phyloP scores from a whole-genome alignment of 2,797 vertebrate species.

The Parambassis ranga region DNA sequence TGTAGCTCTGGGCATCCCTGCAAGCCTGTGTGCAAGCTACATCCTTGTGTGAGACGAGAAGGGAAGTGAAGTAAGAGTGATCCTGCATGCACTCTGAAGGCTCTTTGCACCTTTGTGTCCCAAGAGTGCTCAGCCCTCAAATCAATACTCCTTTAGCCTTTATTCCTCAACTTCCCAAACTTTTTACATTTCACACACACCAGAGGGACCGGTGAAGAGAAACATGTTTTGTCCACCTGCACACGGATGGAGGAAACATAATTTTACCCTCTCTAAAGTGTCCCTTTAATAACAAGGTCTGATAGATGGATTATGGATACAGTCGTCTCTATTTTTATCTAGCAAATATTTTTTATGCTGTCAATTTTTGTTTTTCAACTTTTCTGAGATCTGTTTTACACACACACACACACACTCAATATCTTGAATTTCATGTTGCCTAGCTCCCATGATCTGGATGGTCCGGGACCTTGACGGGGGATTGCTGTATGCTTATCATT shows the following conservation, averaged over 20 bases:
- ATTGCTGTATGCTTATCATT: too few species aligned
- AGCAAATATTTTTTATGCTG: too few species aligned
- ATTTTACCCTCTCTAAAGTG: neutral
- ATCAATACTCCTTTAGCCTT: constrained; percentile 49
- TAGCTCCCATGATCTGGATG: too few species aligned
- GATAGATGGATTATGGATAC: neutral
- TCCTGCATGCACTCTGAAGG: constrained; percentile 55
- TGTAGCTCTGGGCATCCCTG: constrained; percentile 53
- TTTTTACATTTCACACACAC: constrained; percentile 29
- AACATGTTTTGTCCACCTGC: neutral
- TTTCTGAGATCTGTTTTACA: too few species aligned
- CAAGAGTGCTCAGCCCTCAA: constrained; percentile 43
- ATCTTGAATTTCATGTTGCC: too few species aligned
- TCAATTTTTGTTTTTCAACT: too few species aligned
- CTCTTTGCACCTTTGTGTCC: constrained; percentile 73
- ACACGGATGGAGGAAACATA: constrained; percentile 4
- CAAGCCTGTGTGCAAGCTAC: constrained; percentile 34
- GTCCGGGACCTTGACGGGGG: too few species aligned
- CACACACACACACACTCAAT: too few species aligned
- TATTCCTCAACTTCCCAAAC: constrained; percentile 22
- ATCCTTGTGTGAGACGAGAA: constrained; percentile 14
- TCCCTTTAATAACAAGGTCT: neutral
- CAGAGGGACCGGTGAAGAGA: neutral
- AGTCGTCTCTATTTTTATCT: too few species aligned
- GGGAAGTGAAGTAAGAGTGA: constrained; percentile 18